Conservation (phyloP, 2,888 invertebrate genomes). For the Chironomus riparius region DNA sequence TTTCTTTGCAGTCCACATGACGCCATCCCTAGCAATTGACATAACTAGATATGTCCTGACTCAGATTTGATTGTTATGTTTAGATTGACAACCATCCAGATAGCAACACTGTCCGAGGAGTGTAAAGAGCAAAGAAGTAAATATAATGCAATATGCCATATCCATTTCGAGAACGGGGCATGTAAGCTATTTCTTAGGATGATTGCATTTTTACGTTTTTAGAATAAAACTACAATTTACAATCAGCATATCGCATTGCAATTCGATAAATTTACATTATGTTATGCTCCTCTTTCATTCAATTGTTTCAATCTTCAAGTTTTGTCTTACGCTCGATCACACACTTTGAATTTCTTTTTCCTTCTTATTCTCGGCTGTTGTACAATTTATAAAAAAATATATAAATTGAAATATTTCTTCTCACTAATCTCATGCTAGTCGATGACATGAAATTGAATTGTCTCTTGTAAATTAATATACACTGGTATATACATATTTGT, state of each 20-base stretch:
- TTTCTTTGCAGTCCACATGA: no score
- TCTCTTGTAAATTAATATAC: slow-evolving; percentile 7
- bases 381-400: neutral
- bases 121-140: neutral
- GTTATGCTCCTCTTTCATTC: neutral
- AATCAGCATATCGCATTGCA: slow-evolving; percentile 19
- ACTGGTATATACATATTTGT: no score
- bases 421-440: neutral
- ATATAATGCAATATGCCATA: neutral
- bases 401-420: neutral
- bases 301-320: no score
- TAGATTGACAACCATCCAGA: no score
- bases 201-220: slow-evolving; percentile 20
- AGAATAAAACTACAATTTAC: slow-evolving; percentile 13
- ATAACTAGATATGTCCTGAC: no score
- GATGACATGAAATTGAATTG: slow-evolving; percentile 20
- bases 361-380: no score
- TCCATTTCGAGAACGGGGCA: neutral
- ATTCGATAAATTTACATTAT: neutral
- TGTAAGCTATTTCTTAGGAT: neutral
- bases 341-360: no score
- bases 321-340: no score
- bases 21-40: no score
- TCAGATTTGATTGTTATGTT: no score
- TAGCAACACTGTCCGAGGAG: neutral